Evolutionary conservation across 2,888 invertebrate genomes (phyloP).

Genomic region (Agriopis aurantiaria): DNA sequence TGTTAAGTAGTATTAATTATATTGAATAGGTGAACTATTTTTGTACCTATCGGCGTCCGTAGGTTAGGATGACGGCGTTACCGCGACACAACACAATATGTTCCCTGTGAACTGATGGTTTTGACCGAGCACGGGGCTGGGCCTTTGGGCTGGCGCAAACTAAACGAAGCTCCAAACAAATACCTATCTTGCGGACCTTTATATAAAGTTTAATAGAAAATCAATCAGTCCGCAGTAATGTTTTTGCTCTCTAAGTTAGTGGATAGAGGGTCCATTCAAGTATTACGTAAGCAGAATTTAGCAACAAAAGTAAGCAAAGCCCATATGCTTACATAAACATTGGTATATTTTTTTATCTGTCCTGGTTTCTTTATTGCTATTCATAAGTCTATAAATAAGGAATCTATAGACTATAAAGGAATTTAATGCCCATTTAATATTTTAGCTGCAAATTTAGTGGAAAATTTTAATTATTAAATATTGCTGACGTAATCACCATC

Average conservation of each 20-base stretch:
- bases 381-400: too few relatives aligned
- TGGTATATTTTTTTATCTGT: too few relatives aligned
- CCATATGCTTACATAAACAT: too few relatives aligned
- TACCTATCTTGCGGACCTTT: background rate
- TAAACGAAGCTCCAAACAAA: background rate
- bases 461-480: too few relatives aligned
- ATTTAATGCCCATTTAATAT: too few relatives aligned
- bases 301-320: too few relatives aligned
- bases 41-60: conserved; percentile 84
- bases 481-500: too few relatives aligned
- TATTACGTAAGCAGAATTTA: background rate
- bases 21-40: conserved; percentile 85
- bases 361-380: too few relatives aligned
- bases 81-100: conserved; percentile 69
- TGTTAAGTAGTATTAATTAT: conserved; percentile 85
- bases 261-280: background rate
- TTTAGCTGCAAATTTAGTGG: too few relatives aligned
- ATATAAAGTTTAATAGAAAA: background rate
- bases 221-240: background rate
- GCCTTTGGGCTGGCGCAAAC: background rate
- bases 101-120: conserved; percentile 66
- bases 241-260: background rate
- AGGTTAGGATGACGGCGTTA: conserved; percentile 79
- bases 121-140: conserved; percentile 59
- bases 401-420: too few relatives aligned